Conservation (phyloP, 2,113 vertebrate genomes). For the Pleuronectes platessa region DNA sequence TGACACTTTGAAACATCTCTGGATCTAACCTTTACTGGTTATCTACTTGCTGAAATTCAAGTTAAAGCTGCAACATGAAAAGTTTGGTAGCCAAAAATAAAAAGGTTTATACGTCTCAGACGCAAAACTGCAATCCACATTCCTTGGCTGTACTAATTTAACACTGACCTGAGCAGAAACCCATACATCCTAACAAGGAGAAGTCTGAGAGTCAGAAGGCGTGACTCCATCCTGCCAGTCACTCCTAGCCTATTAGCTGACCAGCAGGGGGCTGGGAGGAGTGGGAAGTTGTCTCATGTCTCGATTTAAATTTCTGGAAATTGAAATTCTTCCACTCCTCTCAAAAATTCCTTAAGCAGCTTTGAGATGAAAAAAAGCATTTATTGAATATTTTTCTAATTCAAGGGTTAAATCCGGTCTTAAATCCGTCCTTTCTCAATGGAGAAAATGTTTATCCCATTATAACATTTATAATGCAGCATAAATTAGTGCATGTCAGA, state of each 20-base stretch:
- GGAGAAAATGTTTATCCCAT: constrained; percentile 4
- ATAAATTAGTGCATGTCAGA: constrained; percentile 34
- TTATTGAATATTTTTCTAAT: neutral
- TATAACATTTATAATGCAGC: constrained; percentile 7
- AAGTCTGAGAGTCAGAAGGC: constrained; percentile 33
- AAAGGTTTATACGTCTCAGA: neutral
- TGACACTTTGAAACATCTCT: neutral
- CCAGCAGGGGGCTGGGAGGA: constrained; percentile 33
- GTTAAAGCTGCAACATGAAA: constrained; percentile 5
- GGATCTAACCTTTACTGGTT: constrained; percentile 5
- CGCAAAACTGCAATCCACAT: neutral
- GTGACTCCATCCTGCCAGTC: constrained; percentile 49
- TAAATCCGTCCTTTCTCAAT: constrained; percentile 12
- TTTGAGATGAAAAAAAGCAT: neutral
- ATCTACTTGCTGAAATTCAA: neutral
- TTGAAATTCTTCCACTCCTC: constrained; percentile 37
- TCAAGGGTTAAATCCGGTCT: neutral
- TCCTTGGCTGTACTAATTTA: constrained; percentile 12
- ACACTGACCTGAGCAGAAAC: constrained; percentile 32
- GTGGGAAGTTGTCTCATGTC: constrained; percentile 11
- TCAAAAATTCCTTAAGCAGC: neutral
- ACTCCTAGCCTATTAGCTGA: constrained; percentile 33
- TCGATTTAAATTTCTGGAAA: constrained; percentile 42
- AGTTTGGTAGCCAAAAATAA: neutral
- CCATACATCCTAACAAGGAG: constrained; percentile 34